Percentiles rank a stretch among this genome's conserved stretches.
Evolutionary conservation across 2,797 vertebrate genomes (phyloP).

Genomic region (Phrynocephalus forsythii): DNA sequence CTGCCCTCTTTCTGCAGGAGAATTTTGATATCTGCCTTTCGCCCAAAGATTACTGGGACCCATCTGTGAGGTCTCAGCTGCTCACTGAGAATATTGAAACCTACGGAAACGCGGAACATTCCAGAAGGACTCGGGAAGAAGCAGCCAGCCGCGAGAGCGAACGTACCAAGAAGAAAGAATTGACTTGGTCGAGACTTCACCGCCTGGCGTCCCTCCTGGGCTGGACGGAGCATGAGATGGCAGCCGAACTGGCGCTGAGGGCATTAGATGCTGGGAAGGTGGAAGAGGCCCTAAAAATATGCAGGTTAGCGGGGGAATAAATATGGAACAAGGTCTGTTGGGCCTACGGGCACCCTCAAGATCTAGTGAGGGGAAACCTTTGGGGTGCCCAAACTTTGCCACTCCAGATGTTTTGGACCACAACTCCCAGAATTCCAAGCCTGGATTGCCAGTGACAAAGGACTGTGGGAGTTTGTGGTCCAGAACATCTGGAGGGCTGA

Average conservation of each 20-base stretch:
- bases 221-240: constrained; percentile 84
- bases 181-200: constrained; percentile 80
- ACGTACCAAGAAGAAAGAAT: constrained; percentile 75
- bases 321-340: not conserved
- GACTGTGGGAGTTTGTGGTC: too few relatives aligned
- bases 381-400: too few relatives aligned
- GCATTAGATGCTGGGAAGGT: constrained; percentile 85
- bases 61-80: constrained; percentile 80
- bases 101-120: constrained; percentile 78
- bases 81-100: constrained; percentile 86
- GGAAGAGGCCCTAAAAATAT: constrained; percentile 85
- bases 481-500: too few relatives aligned
- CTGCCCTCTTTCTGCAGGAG: constrained; percentile 78
- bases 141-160: constrained; percentile 67
- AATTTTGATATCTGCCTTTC: constrained; percentile 91
- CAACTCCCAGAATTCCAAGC: too few relatives aligned
- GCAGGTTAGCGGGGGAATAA: constrained; percentile 80
- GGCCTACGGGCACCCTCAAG: not conserved
- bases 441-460: too few relatives aligned
- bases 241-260: constrained; percentile 85
- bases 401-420: too few relatives aligned
- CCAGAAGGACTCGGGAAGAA: constrained; percentile 50
- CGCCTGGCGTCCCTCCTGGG: constrained; percentile 86
- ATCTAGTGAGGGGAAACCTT: not conserved
- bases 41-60: constrained; percentile 84